Evolutionary conservation across 2,113 vertebrate species (phyloP), one percentile per base, ranked within the genome.

Genomic region (Apodemus speciosus): DNA sequence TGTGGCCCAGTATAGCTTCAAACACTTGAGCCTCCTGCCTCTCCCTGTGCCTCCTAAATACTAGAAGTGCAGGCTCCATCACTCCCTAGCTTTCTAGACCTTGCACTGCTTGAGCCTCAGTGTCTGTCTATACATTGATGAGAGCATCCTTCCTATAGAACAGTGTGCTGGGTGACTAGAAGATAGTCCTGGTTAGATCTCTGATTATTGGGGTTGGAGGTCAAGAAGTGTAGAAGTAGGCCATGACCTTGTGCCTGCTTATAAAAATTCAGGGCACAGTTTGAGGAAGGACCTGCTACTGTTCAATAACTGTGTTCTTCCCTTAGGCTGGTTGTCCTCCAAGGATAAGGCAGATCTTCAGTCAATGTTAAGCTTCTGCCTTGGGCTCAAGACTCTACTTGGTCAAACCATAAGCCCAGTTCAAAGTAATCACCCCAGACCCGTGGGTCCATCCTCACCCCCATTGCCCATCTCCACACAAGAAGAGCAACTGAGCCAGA

Each of bases 391-490:
- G 13, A 40, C 27, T 77, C 90, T 58, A 1, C 27, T 35, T n/a
- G 79, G 25, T 56, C 69, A 2, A 32, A 69, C 53, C 11, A 20
- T 11, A 32, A 93, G 16, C 25, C 86, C 83, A 87, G 0, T 53
- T 18, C 58, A 87, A 58, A 30, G 11, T 51, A 49, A 71, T 5
- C 38, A 35, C n/a, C 32, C 35, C 46, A 23, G 40, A 53, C 2
- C 27, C 35, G 2, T 3, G 1, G 15, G 14, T 6, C 10, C 2
- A 0, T 2, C 11, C 32, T 84, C 3, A 0, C 4, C 6, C 18
- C 18, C 20, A 49, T 13, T 3, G 9, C 14, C 58, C 18, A 75
- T 46, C 6, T 23, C 23, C 68, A 4, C 4, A 20, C 10, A 21
- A 64, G 38, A 43, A 56, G 58, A 27, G 18, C 51, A 14, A 10